Evolutionary conservation across 2,797 vertebrate genomes (phyloP), one percentile per base, ranked within the genome.

Genomic region (Rhinatrema bivittatum): DNA sequence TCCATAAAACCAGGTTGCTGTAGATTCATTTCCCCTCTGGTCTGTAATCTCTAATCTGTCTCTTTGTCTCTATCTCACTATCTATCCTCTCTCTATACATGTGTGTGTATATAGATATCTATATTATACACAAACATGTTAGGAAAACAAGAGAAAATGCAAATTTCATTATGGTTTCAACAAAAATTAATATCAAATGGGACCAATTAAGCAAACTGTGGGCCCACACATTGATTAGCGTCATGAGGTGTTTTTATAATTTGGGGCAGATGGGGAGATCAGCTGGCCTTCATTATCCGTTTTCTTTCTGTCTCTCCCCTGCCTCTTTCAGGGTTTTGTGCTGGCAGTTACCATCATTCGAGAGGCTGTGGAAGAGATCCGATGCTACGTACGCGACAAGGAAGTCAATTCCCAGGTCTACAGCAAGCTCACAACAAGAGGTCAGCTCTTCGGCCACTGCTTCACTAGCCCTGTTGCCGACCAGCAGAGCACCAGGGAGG

Each of bases 331-430:
- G 95, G 93, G 90, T n/a, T 91, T 97, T 6, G 95, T 99, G 53
- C 73, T 99, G 60, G 72, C 87, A 1, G 87, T 97, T 41, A 99
- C 95, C 8, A 76, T 99, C 67, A 82, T 88, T 53, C 83, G 95
- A n/a, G 95, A 99, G 71, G 94, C 95, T 0, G 83, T 94, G 1
- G 95, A 99, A 51, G 95, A 99, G 81, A 88, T 94, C 25, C 77
- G 95, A 60, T 99, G 95, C 66, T 97, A 83, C 54, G 39, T 95
- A 29, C 75, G 94, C 20, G 95, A 99, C 85, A 98, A 96, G 79
- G 95, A 99, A 56, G 90, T 99, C 36, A 99, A 99, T 82, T 95
- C 94, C 20, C 95, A 98, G 85, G 91, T 97, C 76, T 99, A 98
- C 85, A 97, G 94, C 89, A 94, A 94, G 56, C 94, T 99, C 45